Evolutionary conservation across 1,140 invertebrate genomes (phyloP), one percentile per base, ranked within the genome.

Genomic region (Phymorhynchus buccinoides): DNA sequence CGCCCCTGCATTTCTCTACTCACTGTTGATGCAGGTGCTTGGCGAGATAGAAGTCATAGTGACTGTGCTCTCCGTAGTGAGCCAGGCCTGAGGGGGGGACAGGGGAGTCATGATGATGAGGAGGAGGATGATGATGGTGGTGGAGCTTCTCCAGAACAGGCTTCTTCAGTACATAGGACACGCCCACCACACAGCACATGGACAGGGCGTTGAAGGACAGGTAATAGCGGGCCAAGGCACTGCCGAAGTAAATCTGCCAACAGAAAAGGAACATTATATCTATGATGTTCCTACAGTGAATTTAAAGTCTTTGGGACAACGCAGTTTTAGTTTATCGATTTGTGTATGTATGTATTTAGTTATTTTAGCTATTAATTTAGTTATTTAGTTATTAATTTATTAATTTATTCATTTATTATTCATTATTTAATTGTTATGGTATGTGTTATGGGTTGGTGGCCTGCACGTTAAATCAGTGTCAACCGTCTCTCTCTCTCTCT

Each of bases 231-330:
- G 98, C 97, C 94, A 99, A 97, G 48, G 96, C 96, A n/a, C 98
- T 99, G n/a, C 99, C 99, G 94, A 99, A 99, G 94, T 97, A 99
- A 62, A 99, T 96, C 95, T 97, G 87, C 41, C n/a, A n/a, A n/a
- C n/a, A n/a, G n/a, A n/a, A n/a, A n/a, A n/a, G n/a, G n/a, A n/a
- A n/a, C n/a, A n/a, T n/a, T n/a, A n/a, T n/a, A n/a, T n/a, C n/a
- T n/a, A n/a, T n/a, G n/a, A n/a, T n/a, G n/a, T n/a, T n/a, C n/a
- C n/a, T n/a, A n/a, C n/a, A n/a, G n/a, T n/a, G n/a, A n/a, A n/a
- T n/a, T n/a, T n/a, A n/a, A n/a, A n/a, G n/a, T n/a, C n/a, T n/a
- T n/a, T n/a, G n/a, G n/a, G n/a, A n/a, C n/a, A n/a, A n/a, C n/a
- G n/a, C n/a, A n/a, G n/a, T n/a, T n/a, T n/a, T n/a, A n/a, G n/a